Conservation (phyloP, 2,113 vertebrate species). For the Mus spicilegus region DNA sequence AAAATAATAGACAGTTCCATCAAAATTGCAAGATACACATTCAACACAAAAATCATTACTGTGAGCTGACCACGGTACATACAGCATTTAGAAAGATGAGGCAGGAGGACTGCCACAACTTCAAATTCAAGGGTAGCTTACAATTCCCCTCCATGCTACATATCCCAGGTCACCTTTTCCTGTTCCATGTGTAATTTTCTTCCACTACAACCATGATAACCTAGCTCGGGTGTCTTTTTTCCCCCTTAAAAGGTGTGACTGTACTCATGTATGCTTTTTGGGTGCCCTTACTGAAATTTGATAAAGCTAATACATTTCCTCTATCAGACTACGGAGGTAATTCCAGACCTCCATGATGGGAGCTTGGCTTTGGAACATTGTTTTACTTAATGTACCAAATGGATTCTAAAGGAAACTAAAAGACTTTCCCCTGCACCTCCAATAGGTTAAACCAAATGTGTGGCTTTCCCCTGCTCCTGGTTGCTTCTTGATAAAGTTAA, state of each 20-base stretch:
- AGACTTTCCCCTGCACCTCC: neutral
- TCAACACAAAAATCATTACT: neutral
- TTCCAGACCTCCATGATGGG: neutral
- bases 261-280: neutral
- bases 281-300: neutral
- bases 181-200: neutral
- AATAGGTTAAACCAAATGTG: neutral
- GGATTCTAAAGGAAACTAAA: neutral
- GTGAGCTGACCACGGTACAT: neutral
- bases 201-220: neutral
- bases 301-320: neutral
- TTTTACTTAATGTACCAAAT: neutral
- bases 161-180: neutral
- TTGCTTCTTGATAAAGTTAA: neutral
- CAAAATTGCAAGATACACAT: neutral
- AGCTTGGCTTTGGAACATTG: neutral
- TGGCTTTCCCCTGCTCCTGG: neutral
- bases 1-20: neutral
- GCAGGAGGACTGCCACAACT: neutral
- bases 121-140: neutral
- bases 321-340: neutral
- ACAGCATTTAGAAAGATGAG: neutral
- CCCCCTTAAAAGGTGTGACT: neutral
- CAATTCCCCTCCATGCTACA: neutral
- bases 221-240: neutral